Conservation (phyloP, 2,888 invertebrate species). For the Spicauda simplicius region DNA sequence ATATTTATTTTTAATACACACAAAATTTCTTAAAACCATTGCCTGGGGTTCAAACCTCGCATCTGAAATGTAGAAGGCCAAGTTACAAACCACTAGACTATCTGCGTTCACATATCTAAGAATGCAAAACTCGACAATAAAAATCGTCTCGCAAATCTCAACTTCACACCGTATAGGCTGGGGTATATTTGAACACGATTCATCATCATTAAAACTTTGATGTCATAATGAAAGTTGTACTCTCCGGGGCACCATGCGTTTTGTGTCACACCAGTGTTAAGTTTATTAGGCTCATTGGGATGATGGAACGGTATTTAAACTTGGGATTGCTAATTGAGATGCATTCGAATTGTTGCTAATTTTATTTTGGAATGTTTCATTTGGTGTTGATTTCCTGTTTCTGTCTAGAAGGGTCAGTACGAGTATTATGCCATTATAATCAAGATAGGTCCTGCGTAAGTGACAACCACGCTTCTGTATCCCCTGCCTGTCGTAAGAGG, state of each 20-base stretch:
- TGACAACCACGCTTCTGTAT: too few relatives aligned
- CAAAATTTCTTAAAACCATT: too few relatives aligned
- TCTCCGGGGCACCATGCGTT: slow-evolving; percentile 53
- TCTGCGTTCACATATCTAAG: neutral
- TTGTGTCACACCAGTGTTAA: slow-evolving; percentile 44
- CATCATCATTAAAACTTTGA: slow-evolving; percentile 72
- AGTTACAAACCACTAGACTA: too few relatives aligned
- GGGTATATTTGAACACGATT: slow-evolving; percentile 55
- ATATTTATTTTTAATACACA: too few relatives aligned
- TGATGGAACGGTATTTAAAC: slow-evolving; percentile 35
- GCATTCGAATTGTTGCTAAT: slow-evolving; percentile 22
- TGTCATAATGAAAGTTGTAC: slow-evolving; percentile 57
- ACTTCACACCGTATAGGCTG: slow-evolving; percentile 17
- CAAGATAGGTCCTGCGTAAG: too few relatives aligned
- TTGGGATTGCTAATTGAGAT: slow-evolving; percentile 31
- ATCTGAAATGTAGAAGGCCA: too few relatives aligned
- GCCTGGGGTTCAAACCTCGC: too few relatives aligned
- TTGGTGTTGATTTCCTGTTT: neutral
- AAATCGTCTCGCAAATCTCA: neutral
- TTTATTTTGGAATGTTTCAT: neutral
- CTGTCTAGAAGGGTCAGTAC: too few relatives aligned
- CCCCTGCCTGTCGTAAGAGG: too few relatives aligned
- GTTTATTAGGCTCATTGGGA: slow-evolving; percentile 31
- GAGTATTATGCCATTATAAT: too few relatives aligned
- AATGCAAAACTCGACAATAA: neutral